phyloP scores from a whole-genome alignment of 30 jellyfish, hydroid and myxozoan genomes.

The Mastigias papua region DNA sequence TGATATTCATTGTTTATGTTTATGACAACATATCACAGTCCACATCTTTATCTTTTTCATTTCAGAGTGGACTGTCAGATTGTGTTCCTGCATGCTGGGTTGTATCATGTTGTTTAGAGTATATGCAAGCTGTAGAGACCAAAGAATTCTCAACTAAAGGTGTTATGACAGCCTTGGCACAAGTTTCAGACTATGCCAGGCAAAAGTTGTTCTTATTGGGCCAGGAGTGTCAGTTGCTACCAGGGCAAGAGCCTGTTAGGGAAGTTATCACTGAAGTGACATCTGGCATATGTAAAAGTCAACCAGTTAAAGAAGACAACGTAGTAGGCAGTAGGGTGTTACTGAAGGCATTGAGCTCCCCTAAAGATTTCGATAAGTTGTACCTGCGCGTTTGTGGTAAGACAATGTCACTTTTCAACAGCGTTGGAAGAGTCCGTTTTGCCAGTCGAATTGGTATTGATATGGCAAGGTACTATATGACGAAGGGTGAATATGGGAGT shows the following conservation, averaged over 20 bases:
- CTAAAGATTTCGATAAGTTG: constrained; percentile 59
- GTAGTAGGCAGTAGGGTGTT: constrained; percentile 32
- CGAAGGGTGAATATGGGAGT: constrained; percentile 49
- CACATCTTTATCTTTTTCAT: background rate
- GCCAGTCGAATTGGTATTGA: constrained; percentile 76
- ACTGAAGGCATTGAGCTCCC: constrained; percentile 60
- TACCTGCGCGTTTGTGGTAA: constrained; percentile 64
- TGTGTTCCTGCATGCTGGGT: constrained; percentile 92
- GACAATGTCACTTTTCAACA: constrained; percentile 30
- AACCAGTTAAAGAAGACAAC: constrained; percentile 34
- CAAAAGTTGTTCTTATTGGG: constrained; percentile 78
- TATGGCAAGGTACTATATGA: constrained; percentile 77
- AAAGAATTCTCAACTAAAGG: constrained; percentile 57
- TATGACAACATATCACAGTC: no score
- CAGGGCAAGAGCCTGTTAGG: constrained; percentile 43
- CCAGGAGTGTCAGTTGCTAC: constrained; percentile 68
- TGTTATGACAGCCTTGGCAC: constrained; percentile 73
- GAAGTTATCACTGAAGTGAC: constrained; percentile 4
- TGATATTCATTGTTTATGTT: no score
- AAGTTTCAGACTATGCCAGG: constrained; percentile 74
- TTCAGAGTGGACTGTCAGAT: constrained; percentile 27
- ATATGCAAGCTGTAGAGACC: constrained; percentile 61
- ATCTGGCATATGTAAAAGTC: constrained; percentile 61
- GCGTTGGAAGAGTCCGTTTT: constrained; percentile 66
- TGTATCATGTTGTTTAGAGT: constrained; percentile 79